Percentiles rank a stretch among this genome's conserved stretches.
Conservation (phyloP, 2,113 vertebrate species). For the Epinephelus fuscoguttatus region DNA sequence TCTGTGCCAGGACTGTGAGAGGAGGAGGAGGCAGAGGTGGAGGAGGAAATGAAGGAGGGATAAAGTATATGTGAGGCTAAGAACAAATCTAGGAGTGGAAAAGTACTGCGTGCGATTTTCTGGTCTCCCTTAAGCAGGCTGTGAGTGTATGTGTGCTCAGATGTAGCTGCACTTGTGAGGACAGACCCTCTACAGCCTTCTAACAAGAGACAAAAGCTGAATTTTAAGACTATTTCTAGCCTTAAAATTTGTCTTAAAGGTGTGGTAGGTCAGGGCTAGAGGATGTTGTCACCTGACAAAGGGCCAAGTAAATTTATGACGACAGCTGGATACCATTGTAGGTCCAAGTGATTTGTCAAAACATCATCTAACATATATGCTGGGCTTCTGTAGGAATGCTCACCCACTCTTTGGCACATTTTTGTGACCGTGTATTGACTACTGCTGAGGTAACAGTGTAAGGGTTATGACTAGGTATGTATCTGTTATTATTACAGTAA, state of each 20-base stretch:
- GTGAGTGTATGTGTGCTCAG: neutral
- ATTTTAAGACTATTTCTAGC: neutral
- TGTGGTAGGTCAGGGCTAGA: neutral
- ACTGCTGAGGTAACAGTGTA: neutral
- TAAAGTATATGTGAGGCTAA: slow-evolving; percentile 50
- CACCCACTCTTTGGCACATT: neutral
- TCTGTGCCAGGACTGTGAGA: slow-evolving; percentile 52
- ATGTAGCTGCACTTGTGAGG: slow-evolving; percentile 45
- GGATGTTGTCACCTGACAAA: neutral
- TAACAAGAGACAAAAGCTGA: neutral
- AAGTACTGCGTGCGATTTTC: slow-evolving; percentile 75
- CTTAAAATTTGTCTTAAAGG: neutral
- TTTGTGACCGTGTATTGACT: neutral
- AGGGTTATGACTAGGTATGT: neutral
- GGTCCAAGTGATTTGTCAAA: neutral
- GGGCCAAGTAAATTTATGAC: neutral
- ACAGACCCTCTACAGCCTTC: neutral
- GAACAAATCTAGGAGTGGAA: slow-evolving; percentile 77
- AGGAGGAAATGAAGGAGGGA: slow-evolving; percentile 36
- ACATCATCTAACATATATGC: too few species aligned
- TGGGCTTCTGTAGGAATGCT: neutral
- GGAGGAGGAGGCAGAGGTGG: slow-evolving; percentile 8
- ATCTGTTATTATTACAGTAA: neutral
- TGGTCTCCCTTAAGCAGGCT: slow-evolving; percentile 11
- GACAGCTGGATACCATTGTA: neutral